Percentiles rank a stretch among this genome's conserved stretches.
These are phyloP conservation scores for Drosophila sordidapex DNA, from an alignment of 2,888 invertebrate genomes.

Conservation along the genomic window DNA sequence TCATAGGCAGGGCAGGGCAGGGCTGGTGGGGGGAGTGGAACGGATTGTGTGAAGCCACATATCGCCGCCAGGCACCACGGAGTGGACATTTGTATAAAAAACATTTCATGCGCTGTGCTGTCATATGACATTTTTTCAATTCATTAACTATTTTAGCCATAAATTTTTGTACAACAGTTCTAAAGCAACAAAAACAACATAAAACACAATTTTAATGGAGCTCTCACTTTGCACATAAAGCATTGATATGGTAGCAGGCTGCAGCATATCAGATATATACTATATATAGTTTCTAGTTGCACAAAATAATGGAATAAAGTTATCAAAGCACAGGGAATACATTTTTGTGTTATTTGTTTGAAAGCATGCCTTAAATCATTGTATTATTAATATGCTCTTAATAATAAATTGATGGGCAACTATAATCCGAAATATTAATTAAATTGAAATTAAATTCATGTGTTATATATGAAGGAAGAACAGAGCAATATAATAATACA, in stretches of 20 bases:
- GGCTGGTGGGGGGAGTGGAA: not conserved
- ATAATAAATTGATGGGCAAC: not conserved
- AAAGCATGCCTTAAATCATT: not conserved
- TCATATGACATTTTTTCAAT: slow-evolving; percentile 70
- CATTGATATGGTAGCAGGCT: slow-evolving; percentile 2
- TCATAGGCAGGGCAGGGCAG: not conserved
- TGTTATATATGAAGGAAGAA: too few species aligned
- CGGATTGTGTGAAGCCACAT: slow-evolving; percentile 26
- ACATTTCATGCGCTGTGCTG: slow-evolving; percentile 61
- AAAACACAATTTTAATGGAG: slow-evolving; percentile 10
- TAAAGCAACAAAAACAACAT: slow-evolving; percentile 25
- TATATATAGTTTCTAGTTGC: slow-evolving; percentile 5
- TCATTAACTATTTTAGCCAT: slow-evolving; percentile 73
- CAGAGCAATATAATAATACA: not conserved
- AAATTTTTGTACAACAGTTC: slow-evolving; percentile 53
- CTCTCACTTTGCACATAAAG: slow-evolving; percentile 18
- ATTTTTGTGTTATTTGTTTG: not conserved
- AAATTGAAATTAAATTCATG: not conserved
- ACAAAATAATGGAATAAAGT: not conserved
- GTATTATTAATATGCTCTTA: not conserved
- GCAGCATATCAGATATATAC: not conserved
- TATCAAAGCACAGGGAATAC: not conserved
- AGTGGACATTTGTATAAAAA: slow-evolving; percentile 55
- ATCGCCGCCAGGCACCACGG: slow-evolving; percentile 49
- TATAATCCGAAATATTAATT: not conserved